Evolutionary conservation across 2,888 invertebrate species (phyloP), one percentile per base, ranked within the genome.

Genomic region (Tubulanus polymorphus): DNA sequence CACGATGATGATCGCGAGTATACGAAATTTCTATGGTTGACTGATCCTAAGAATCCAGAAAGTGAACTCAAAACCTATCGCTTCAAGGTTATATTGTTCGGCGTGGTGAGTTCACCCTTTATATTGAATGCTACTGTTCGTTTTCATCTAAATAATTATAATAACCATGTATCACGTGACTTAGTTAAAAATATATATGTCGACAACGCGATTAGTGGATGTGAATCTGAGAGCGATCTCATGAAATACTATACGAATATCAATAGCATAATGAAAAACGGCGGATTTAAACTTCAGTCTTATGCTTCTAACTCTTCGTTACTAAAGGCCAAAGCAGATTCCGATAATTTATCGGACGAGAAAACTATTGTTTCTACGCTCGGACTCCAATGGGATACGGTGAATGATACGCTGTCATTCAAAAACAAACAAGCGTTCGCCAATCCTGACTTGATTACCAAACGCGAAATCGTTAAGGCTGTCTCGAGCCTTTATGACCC

Each of bases 1-100:
- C 37, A 55, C 30, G 51, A 53, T 20, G 23, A 51, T 26, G 55
- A 61, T 32, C 28, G 55, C 37, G 57, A 60, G 49, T 51, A 51
- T 20, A 53, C 57, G 27, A 28, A 49, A 52, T 58, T 58, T 35
- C 25, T 55, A 8, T 58, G 58, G 55, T 20, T 58, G 2, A 52
- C 37, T 15, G 35, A 55, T 45, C 29, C 37, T 2, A 18, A 54
- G 15, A 52, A 47, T 18, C 47, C 46, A 5, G 20, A 50, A 15
- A 52, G 60, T 50, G 20, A 27, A 12, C 45, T 60, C n/a, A 32
- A 25, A 15, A 50, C 51, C 1, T 60, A 56, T 37, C 20, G 51
- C 18, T 60, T 60, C 37, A 27, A 29, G 18, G 20, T 35, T n/a
- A 51, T 59, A 12, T 30, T 56, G 37, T 59, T 59, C 29, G 56